Percentiles rank a stretch among this genome's conserved stretches.
Conservation (phyloP, 2,797 vertebrate genomes). For the Petrocephalus sullivani region DNA sequence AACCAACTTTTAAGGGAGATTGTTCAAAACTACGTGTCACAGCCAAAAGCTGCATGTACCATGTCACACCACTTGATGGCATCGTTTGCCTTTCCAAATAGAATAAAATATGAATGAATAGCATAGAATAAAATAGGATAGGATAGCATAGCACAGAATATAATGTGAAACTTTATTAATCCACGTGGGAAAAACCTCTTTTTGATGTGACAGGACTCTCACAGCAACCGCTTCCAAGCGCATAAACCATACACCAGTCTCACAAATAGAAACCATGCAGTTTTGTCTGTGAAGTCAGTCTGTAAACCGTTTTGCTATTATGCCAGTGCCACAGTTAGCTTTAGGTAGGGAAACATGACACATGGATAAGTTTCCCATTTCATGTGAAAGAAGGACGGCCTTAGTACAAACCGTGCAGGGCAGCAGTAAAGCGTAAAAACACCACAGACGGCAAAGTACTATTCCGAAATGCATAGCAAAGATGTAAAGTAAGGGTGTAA, state of each 20-base stretch:
- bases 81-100: not conserved
- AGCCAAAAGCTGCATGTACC: not conserved
- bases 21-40: not conserved
- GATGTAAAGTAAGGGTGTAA: not conserved
- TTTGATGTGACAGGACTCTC: too few species aligned
- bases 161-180: too few species aligned
- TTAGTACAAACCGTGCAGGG: not conserved
- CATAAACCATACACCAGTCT: too few species aligned
- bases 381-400: not conserved
- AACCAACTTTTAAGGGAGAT: not conserved
- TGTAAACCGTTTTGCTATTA: not conserved
- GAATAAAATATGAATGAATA: not conserved
- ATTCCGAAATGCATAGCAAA: not conserved
- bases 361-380: too few species aligned
- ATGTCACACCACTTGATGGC: not conserved
- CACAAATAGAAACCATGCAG: too few species aligned
- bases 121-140: not conserved
- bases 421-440: not conserved
- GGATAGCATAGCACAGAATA: not conserved
- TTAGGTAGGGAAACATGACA: too few species aligned
- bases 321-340: not conserved
- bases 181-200: too few species aligned
- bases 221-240: too few species aligned
- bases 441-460: not conserved
- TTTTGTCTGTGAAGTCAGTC: too few species aligned